Evolutionary conservation across 2,888 invertebrate species (phyloP).

Genomic region (Lithophane ornitopus): DNA sequence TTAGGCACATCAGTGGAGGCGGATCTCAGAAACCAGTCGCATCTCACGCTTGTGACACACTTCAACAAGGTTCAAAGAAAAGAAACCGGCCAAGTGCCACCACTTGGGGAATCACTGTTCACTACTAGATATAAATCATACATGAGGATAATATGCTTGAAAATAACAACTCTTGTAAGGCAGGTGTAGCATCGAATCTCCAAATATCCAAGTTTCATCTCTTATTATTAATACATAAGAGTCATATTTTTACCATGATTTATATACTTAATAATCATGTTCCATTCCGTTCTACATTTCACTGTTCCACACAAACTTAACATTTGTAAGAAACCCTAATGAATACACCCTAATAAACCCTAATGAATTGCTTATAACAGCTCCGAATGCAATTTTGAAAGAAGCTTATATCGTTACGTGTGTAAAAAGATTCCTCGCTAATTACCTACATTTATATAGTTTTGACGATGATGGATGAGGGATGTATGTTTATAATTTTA

Average conservation of each 20-base stretch:
- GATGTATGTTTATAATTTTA: background rate
- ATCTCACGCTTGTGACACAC: conserved; percentile 79
- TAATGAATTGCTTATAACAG: background rate
- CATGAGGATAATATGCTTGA: conserved; percentile 15
- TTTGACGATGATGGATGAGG: too few relatives aligned
- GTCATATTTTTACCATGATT: background rate
- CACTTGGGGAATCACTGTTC: conserved; percentile 17
- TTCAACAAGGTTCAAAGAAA: conserved; percentile 77
- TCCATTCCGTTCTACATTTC: background rate
- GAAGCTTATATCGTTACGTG: background rate
- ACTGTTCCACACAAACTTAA: background rate
- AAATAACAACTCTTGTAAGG: background rate
- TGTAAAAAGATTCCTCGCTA: background rate
- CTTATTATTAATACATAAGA: background rate
- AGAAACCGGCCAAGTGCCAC: conserved; percentile 55
- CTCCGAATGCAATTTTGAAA: background rate
- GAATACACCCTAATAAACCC: background rate
- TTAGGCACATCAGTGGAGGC: conserved; percentile 72
- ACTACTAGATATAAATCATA: conserved; percentile 12
- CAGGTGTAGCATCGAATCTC: background rate
- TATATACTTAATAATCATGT: too few relatives aligned
- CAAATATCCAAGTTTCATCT: background rate
- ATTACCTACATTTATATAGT: background rate
- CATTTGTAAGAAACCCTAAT: background rate
- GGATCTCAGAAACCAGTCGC: conserved; percentile 81